These are phyloP conservation scores for Cataglyphis albicans DNA, from an alignment of 2,888 invertebrate species.

Conservation along the genomic window DNA sequence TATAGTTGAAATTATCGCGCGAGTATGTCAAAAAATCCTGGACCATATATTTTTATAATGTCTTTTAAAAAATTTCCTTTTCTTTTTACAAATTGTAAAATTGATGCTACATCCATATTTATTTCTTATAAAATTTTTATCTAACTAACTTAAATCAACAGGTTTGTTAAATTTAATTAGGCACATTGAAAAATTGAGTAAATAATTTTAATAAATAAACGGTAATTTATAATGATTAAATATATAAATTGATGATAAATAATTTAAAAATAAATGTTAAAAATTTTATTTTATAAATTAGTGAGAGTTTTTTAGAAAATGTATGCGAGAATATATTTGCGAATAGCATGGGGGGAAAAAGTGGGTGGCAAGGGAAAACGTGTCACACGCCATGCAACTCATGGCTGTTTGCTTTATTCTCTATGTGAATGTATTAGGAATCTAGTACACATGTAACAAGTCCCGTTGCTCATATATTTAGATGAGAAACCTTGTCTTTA, in stretches of 20 bases:
- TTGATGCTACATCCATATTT: background rate
- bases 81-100: constrained; percentile 19
- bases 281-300: background rate
- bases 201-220: constrained; percentile 4
- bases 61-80: background rate
- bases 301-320: background rate
- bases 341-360: constrained; percentile 9
- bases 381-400: constrained; percentile 45
- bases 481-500: constrained; percentile 37
- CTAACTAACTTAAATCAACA: background rate
- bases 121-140: constrained; percentile 5
- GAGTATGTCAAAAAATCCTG: background rate
- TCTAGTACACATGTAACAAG: constrained; percentile 36
- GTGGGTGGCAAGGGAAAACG: constrained; percentile 30
- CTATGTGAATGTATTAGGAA: constrained; percentile 34
- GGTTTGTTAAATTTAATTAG: background rate
- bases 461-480: constrained; percentile 54
- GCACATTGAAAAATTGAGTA: background rate
- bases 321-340: background rate
- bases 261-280: background rate
- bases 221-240: background rate
- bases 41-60: background rate
- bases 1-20: constrained; percentile 1
- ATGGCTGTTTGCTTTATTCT: constrained; percentile 28
- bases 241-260: background rate